Evolutionary conservation across 1,140 invertebrate genomes (phyloP), one percentile per base, ranked within the genome.

Genomic region (Nomia melanderi): DNA sequence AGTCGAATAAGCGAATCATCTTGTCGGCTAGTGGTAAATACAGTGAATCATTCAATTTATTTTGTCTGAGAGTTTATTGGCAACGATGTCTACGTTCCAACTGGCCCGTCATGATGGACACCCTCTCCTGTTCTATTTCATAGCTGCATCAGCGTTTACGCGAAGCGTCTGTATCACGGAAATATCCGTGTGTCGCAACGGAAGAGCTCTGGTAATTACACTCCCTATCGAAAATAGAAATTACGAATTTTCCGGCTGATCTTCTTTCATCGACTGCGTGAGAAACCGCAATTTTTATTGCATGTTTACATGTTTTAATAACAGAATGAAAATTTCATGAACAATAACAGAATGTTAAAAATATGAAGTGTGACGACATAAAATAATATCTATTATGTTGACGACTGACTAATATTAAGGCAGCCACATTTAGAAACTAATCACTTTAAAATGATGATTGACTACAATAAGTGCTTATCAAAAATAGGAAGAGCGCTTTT

Each of bases 1-100:
- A 33, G 8, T 0, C 9, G 60, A 65, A 17, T 59, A 31, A 27
- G 14, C 50, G n/a, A 44, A 36, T 67, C 63, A 25, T 57, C 57
- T 41, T 29, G 44, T 53, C 41, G 64, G 54, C 6, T 4, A 53
- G 29, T 17, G 47, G 17, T 14, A 0, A 27, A 25, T 25, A 31
- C 47, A 11, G 29, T 66, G 72, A 74, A 66, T 74, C 72, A 74
- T 57, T 50, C 25, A 56, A 64, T 74, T 74, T 74, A 74, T 57
- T 74, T 74, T n/a, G 25, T 33, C 12, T 12, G 47, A 44, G 62
- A 66, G 33, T 65, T 54, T 54, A 9, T 53, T 66, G 72, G 71
- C 62, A 74, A 54, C 33, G 14, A 50, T 23, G 71, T 65, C 71
- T 25, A 66, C 66, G 59, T 14, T 29, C 25, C 23, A 54, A 41